Percentiles rank a stretch among this genome's conserved stretches.
Evolutionary conservation across 2,888 invertebrate genomes (phyloP).

Genomic region (Alsophila aescularia): DNA sequence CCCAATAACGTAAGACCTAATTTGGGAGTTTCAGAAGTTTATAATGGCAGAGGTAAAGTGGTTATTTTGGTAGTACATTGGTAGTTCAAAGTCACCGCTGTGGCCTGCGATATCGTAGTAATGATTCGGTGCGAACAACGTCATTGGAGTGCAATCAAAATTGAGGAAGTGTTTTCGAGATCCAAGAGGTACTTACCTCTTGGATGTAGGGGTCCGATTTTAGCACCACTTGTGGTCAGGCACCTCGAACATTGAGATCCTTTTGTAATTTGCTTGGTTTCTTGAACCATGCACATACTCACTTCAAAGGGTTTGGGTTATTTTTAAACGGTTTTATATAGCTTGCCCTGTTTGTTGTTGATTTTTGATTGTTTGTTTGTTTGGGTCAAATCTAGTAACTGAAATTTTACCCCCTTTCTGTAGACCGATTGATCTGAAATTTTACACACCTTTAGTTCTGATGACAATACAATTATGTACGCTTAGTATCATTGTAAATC

Average conservation of each 20-base stretch:
- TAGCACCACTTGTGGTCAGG: neutral
- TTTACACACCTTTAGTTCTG: too few relatives aligned
- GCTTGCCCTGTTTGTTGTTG: too few relatives aligned
- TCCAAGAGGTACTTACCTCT: conserved; percentile 2
- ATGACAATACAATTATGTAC: too few relatives aligned
- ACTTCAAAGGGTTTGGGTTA: too few relatives aligned
- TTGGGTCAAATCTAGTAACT: too few relatives aligned
- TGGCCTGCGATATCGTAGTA: conserved; percentile 20
- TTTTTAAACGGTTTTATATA: too few relatives aligned
- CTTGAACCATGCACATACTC: too few relatives aligned
- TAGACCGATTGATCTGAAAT: too few relatives aligned
- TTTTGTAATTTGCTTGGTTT: neutral
- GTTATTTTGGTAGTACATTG: conserved; percentile 14
- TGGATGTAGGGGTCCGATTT: conserved; percentile 2
- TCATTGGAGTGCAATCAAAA: conserved; percentile 30
- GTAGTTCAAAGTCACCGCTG: conserved; percentile 75
- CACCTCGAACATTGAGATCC: neutral
- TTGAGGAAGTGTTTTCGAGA: conserved; percentile 35
- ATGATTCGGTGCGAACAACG: conserved; percentile 40
- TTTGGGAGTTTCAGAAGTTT: neutral
- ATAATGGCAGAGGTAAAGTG: conserved; percentile 2
- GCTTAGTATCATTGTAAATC: too few relatives aligned
- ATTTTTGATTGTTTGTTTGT: too few relatives aligned
- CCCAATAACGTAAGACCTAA: neutral
- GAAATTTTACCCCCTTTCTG: too few relatives aligned